Conservation (phyloP, 2,113 vertebrate species). For the Formicarius rufipectus region DNA sequence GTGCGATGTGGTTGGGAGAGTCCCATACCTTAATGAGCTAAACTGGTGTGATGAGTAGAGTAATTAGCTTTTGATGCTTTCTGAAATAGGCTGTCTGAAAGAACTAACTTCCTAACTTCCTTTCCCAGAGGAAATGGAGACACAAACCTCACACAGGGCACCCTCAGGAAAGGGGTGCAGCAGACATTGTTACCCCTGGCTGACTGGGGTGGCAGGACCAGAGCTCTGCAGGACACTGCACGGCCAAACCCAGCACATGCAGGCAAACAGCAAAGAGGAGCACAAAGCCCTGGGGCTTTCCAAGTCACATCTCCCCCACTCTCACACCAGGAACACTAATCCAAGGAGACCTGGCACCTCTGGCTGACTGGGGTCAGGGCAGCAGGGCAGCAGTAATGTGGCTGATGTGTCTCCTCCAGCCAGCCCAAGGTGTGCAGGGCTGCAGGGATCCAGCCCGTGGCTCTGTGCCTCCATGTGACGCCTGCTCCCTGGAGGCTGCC, state of each 20-base stretch:
- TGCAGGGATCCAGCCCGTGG: fast-evolving
- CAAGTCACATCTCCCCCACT: fast-evolving
- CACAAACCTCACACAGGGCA: not conserved
- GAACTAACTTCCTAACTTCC: not conserved
- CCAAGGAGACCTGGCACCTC: fast-evolving
- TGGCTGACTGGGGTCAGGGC: fast-evolving
- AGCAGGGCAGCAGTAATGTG: not conserved
- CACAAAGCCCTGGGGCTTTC: not conserved
- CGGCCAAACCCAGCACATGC: not conserved
- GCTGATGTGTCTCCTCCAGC: not conserved
- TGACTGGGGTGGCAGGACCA: not conserved
- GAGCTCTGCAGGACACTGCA: not conserved
- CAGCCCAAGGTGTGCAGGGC: not conserved
- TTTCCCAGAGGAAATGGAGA: not conserved
- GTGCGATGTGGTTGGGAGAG: not conserved
- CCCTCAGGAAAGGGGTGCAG: not conserved
- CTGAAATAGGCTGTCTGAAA: not conserved
- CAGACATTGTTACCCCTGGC: fast-evolving
- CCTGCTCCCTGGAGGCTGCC: not conserved
- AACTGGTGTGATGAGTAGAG: not conserved
- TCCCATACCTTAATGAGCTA: not conserved
- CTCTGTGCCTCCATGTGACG: not conserved
- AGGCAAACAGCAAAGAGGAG: not conserved
- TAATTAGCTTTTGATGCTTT: not conserved
- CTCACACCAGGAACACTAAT: not conserved